Percentiles rank a stretch among this genome's conserved stretches.
phyloP scores from a whole-genome alignment of 2,113 vertebrate species.

The Etheostoma spectabile region DNA sequence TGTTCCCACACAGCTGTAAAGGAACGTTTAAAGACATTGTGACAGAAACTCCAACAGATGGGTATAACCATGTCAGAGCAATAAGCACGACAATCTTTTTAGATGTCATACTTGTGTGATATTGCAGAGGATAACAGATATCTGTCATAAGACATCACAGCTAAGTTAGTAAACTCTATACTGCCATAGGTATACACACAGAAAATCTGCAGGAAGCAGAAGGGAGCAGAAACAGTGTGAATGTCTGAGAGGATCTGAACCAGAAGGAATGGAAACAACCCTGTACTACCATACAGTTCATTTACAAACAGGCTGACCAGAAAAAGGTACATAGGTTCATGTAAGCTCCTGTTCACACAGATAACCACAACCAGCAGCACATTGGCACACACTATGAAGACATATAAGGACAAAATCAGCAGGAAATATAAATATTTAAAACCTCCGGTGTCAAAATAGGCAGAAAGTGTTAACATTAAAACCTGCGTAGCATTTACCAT shows the following conservation, averaged over 20 bases:
- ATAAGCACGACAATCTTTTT: no score
- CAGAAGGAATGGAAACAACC: constrained; percentile 40
- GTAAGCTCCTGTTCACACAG: constrained; percentile 64
- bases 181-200: fast-evolving
- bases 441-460: neutral
- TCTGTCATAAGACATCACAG: neutral
- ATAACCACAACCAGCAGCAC: constrained; percentile 34
- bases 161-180: neutral
- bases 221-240: constrained; percentile 4
- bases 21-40: no score
- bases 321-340: constrained; percentile 80
- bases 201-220: no score
- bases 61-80: no score
- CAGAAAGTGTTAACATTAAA: neutral
- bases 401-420: neutral
- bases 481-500: neutral
- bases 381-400: neutral
- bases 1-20: no score
- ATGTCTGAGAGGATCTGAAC: constrained; percentile 36
- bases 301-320: constrained; percentile 64
- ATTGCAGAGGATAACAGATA: no score
- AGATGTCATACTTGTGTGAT: no score
- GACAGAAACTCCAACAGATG: no score
- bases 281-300: constrained; percentile 52
- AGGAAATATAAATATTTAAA: neutral